Evolutionary conservation across 1,140 invertebrate genomes (phyloP), one percentile per base, ranked within the genome.

Genomic region (Ostrea edulis): DNA sequence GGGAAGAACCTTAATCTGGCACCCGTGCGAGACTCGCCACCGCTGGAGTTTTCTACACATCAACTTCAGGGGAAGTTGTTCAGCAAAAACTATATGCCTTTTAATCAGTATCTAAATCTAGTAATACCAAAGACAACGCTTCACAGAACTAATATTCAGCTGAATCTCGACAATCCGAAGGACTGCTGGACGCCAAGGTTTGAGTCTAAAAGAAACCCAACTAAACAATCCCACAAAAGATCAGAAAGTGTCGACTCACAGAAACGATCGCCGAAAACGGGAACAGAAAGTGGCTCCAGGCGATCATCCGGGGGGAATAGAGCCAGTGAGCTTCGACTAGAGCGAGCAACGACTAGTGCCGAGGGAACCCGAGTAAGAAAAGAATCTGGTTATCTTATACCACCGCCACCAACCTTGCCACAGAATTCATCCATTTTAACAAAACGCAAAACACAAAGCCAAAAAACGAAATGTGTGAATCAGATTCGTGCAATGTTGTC

Each of bases 41-140:
- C 44, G 1, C 53, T 71, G 25, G n/a, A 83, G 0, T 83, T 83
- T 22, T 83, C 82, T 2, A 11, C 82, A 53, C 44, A 83, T 22
- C 82, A 62, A 86, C n/a, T 53, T 58, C 3, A 53, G 62, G 54
- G 82, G 25, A 58, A 62, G 17, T 9, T 54, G 9, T 7, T 55
- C 9, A 44, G 52, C 22, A 54, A 87, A 83, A 85, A 85, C 17
- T 58, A 58, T 29, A 35, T 44, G 52, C 44, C 77, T 22, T 82
- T 82, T 62, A 87, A 68, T 29, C 86, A 87, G 25, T 87, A 87
- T 51, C 29, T 87, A 22, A 87, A 87, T 65, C 54, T 87, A 44
- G 86, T 87, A 17, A 87, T 87, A 62, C 86, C 86, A 62, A 87
- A 87, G 52, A 87, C 86, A 55, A 82, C 86, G 3, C 44, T 87